Evolutionary conservation across 2,888 invertebrate species (phyloP), one percentile per base, ranked within the genome.

Genomic region (Lithophane ornitopus): DNA sequence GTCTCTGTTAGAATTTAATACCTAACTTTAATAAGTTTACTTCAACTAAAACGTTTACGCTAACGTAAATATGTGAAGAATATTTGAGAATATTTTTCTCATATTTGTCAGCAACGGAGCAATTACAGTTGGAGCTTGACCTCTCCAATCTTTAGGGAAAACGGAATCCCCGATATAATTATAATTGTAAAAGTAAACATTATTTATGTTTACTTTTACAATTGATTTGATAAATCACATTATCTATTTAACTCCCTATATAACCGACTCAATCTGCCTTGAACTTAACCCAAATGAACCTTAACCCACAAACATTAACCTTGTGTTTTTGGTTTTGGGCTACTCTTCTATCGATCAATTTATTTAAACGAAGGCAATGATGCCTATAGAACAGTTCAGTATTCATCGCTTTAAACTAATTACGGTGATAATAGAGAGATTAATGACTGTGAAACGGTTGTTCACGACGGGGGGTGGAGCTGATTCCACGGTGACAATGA

Each of bases 361-460:
- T 81, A 63, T 9, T 9, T 22, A 34, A 71, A 44, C 22, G 67
- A 69, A 73, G 58, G 22, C 14, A 79, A 49, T 74, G 63, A 58
- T 68, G 63, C 78, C 70, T 77, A 68, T 14, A 3, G 8, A 49
- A 68, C n/a, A 74, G 63, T 59, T 56, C 58, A 54, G 11, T 59
- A 76, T 78, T 74, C 49, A 66, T 70, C 26, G 62, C 61, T 65
- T 80, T 26, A 81, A 75, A 66, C 49, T 70, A 68, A 76, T 81
- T 76, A 80, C 34, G 39, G 59, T 34, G 54, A 78, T 77, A 79
- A 80, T 80, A 67, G 81, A 76, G 65, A 77, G 70, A 82, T 84
- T 88, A 88, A 87, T 88, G 72, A 70, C 67, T 71, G 81, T 78
- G 87, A 89, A 89, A 89, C 63, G 70, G 56, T 85, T 81, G 56